A percentile compares a stretch with the other conserved stretches of the same genome.
These are phyloP conservation scores for Platyrinchus mystaceus DNA, from an alignment of 2,797 vertebrate genomes.

Conservation along the genomic window DNA sequence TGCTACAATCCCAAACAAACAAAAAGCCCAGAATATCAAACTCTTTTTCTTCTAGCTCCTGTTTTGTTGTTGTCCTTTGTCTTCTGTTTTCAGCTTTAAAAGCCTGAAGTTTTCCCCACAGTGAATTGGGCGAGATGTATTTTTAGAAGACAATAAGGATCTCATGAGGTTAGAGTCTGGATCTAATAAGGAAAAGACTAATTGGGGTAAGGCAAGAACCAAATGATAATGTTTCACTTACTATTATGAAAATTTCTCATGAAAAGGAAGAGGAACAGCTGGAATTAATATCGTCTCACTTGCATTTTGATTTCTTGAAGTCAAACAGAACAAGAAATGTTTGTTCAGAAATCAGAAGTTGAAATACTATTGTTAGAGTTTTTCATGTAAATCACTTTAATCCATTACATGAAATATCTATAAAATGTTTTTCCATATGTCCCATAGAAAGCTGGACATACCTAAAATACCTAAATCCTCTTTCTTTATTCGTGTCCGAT, in stretches of 20 bases:
- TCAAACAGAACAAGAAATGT: not conserved
- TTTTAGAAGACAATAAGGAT: constrained; percentile 22
- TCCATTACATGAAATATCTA: not conserved
- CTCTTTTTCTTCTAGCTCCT: not conserved
- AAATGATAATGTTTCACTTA: not conserved
- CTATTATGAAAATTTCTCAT: not conserved
- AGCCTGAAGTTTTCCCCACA: not conserved
- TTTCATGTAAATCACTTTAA: not conserved
- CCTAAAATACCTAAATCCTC: not conserved
- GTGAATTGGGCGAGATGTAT: not conserved
- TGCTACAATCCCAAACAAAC: not conserved
- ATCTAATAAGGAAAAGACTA: constrained; percentile 6
- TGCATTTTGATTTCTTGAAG: not conserved
- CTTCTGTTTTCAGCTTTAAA: not conserved
- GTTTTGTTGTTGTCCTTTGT: not conserved
- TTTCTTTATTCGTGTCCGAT: not conserved
- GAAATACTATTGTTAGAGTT: not conserved
- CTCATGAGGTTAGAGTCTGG: not conserved
- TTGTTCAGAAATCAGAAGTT: not conserved
- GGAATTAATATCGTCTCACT: not conserved
- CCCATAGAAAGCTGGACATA: not conserved
- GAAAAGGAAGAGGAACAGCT: not conserved
- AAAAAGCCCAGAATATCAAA: not conserved
- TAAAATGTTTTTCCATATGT: not conserved
- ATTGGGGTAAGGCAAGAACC: not conserved